phyloP scores from a whole-genome alignment of 2,888 invertebrate genomes.

The Trichopria drosophilae region DNA sequence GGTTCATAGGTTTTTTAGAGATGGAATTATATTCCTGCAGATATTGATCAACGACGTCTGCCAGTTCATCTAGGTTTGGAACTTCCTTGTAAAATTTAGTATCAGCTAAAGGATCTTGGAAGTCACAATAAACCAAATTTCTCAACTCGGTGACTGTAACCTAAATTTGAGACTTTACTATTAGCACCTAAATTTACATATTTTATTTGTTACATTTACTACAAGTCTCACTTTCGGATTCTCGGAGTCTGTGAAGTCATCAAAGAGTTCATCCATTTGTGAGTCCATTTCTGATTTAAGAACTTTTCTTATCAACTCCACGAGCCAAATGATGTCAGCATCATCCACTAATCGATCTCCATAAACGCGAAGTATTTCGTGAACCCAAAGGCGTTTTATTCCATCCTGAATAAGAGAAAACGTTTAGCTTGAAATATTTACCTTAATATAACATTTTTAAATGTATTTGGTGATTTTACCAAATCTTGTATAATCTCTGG shows the following conservation, averaged over 20 bases:
- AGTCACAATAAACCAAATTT: conserved; percentile 91
- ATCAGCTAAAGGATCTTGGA: conserved; percentile 89
- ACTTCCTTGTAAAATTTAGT: conserved; percentile 72
- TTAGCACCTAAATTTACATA: neutral
- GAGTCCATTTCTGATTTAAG: conserved; percentile 66
- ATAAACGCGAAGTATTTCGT: conserved; percentile 90
- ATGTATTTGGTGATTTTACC: conserved; percentile 46
- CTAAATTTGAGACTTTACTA: conserved; percentile 50
- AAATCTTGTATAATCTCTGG: conserved; percentile 84
- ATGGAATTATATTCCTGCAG: conserved; percentile 90
- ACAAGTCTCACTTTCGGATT: too few species aligned
- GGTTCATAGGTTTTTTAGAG: conserved; percentile 94
- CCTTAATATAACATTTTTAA: neutral
- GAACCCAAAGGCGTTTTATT: conserved; percentile 91
- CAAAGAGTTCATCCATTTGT: conserved; percentile 72
- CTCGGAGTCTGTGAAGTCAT: conserved; percentile 61
- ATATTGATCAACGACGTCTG: conserved; percentile 81
- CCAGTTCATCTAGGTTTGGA: conserved; percentile 75
- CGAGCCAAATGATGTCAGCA: conserved; percentile 78
- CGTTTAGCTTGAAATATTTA: conserved; percentile 7
- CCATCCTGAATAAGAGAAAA: conserved; percentile 64
- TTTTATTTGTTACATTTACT: neutral
- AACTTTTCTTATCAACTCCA: conserved; percentile 69
- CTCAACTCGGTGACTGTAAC: conserved; percentile 82
- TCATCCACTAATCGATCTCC: conserved; percentile 90